Evolutionary conservation across 2,888 invertebrate genomes (phyloP).

Genomic region (Cryptosula pallasiana): DNA sequence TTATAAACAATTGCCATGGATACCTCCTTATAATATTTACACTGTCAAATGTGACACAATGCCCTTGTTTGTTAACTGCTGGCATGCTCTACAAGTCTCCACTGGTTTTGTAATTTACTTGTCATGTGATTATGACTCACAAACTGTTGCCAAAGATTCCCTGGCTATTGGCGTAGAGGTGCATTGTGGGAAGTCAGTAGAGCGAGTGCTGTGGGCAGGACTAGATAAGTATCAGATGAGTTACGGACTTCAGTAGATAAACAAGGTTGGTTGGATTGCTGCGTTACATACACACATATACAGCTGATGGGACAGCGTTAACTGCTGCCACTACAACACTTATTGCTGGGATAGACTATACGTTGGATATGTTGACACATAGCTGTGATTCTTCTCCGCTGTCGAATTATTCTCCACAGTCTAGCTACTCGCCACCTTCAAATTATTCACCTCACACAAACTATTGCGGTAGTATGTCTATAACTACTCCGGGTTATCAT

Average conservation of each 20-base stretch:
- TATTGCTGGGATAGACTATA: background rate
- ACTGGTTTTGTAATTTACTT: background rate
- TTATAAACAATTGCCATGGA: background rate
- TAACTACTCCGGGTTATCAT: background rate
- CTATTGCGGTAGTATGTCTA: background rate
- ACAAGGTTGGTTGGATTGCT: too few relatives aligned
- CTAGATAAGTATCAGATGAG: too few relatives aligned
- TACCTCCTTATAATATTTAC: background rate
- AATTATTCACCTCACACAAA: background rate
- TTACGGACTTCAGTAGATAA: too few relatives aligned
- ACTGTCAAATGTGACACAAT: background rate
- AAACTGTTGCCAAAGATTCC: background rate
- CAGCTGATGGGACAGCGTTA: too few relatives aligned
- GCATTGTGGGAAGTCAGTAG: background rate
- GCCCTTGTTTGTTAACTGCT: background rate
- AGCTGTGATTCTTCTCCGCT: slow-evolving; percentile 21
- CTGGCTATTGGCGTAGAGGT: background rate
- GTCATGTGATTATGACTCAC: slow-evolving; percentile 16
- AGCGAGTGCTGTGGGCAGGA: background rate
- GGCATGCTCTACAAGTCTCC: background rate
- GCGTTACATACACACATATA: too few relatives aligned
- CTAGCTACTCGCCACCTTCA: background rate
- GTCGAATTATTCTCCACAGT: slow-evolving; percentile 2
- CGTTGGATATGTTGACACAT: background rate
- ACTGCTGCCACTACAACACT: too few relatives aligned